Evolutionary conservation across 2,888 invertebrate species (phyloP).

Genomic region (Dorcus hopei): DNA sequence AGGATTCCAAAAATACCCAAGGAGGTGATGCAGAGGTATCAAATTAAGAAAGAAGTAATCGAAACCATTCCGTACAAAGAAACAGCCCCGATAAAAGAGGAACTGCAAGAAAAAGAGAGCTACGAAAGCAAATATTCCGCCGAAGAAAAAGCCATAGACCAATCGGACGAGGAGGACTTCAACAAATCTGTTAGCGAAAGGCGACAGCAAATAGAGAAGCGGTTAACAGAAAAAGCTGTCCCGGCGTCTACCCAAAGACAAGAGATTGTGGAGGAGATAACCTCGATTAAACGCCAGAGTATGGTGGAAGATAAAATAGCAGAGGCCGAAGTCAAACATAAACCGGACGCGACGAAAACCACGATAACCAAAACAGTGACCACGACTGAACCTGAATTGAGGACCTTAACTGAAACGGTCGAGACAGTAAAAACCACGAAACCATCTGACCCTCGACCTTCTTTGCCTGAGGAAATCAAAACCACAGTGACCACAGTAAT

Average conservation of each 20-base stretch:
- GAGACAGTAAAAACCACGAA: slow-evolving; percentile 23
- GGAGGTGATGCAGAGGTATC: slow-evolving; percentile 59
- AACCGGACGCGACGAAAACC: slow-evolving; percentile 33
- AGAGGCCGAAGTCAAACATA: slow-evolving; percentile 56
- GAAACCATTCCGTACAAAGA: slow-evolving; percentile 48
- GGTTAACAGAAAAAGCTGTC: slow-evolving; percentile 65
- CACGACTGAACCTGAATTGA: slow-evolving; percentile 21
- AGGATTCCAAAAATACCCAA: slow-evolving; percentile 52
- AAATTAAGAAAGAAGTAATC: slow-evolving; percentile 64
- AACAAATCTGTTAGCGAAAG: slow-evolving; percentile 74
- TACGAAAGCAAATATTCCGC: slow-evolving; percentile 77
- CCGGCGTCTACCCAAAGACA: slow-evolving; percentile 72
- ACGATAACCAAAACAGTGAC: slow-evolving; percentile 30
- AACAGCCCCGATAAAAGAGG: slow-evolving; percentile 7
- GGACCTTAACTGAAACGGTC: slow-evolving; percentile 22
- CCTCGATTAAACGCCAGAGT: slow-evolving; percentile 65
- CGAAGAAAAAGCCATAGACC: slow-evolving; percentile 71
- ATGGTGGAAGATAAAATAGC: slow-evolving; percentile 52
- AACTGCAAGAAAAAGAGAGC: slow-evolving; percentile 44
- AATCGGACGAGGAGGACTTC: slow-evolving; percentile 50
- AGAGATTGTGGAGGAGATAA: slow-evolving; percentile 70
- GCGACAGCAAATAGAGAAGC: slow-evolving; percentile 71
- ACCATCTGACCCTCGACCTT: slow-evolving; percentile 21
- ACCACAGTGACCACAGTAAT: slow-evolving; percentile 23
- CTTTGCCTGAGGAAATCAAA: slow-evolving; percentile 8